Conservation (phyloP, 2,113 vertebrate species). For the Spea bombifrons region DNA sequence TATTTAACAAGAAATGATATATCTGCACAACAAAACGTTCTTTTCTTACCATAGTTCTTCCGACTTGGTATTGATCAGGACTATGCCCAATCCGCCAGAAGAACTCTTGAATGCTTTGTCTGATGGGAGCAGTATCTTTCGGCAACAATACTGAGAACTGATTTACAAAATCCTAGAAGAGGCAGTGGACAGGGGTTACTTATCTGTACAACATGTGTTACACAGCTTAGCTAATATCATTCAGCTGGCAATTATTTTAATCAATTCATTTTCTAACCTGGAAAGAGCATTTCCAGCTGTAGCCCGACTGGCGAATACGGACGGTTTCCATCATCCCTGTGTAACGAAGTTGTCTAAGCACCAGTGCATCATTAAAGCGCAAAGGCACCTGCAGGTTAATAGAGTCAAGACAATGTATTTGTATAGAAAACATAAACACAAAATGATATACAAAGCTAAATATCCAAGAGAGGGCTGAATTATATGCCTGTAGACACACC, state of each 20-base stretch:
- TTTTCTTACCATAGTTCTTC: constrained; percentile 84
- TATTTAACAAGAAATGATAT: too few relatives aligned
- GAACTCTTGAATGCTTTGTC: constrained; percentile 78
- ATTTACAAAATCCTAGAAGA: constrained; percentile 83
- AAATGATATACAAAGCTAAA: too few relatives aligned
- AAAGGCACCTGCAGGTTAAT: constrained; percentile 78
- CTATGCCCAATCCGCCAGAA: constrained; percentile 75
- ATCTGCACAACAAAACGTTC: background rate
- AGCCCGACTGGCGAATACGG: constrained; percentile 91
- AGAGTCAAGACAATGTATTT: background rate
- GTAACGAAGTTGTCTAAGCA: constrained; percentile 94
- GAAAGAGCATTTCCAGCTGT: constrained; percentile 92
- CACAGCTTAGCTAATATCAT: too few relatives aligned
- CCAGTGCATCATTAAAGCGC: constrained; percentile 84
- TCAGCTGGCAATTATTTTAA: too few relatives aligned
- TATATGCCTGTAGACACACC: too few relatives aligned
- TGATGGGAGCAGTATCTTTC: constrained; percentile 69
- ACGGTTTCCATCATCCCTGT: constrained; percentile 98
- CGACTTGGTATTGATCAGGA: constrained; percentile 88
- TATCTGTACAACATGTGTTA: too few relatives aligned
- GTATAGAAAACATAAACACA: too few relatives aligned
- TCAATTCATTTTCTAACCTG: constrained; percentile 70
- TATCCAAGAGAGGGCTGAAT: too few relatives aligned
- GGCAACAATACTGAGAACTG: constrained; percentile 89
- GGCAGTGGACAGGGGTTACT: background rate